Base-by-base conservation (phyloP, 1,140 invertebrate species). In the Sinonovacula constricta region DNA sequence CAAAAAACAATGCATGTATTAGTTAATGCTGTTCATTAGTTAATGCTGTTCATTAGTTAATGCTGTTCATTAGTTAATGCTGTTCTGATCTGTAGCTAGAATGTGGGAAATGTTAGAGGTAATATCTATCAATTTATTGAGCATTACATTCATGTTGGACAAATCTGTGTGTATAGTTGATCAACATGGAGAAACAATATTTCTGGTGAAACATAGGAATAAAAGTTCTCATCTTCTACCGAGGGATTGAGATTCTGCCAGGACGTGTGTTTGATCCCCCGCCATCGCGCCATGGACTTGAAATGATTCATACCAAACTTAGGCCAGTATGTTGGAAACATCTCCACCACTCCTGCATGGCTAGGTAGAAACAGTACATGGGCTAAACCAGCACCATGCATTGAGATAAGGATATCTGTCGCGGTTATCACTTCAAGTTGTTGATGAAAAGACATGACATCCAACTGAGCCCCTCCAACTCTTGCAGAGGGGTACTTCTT, bases 331-430 rank as follows among this genome's bases (percentile, higher is more conserved):
- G 56, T 71, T 0, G 89, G 87, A 53, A 93, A 97, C 94, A 99
- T 88, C 93, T 99, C 98, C 92, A 99, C 97, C 28, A 99, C 93
- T 34, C 94, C 95, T 28, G 95, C 97, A 96, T 97, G 98, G 89
- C 97, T 95, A 0, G 98, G 98, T 81, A 99, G 91, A 91, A 99
- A 99, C 62, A 99, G 91, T 28, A 97, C 90, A 92, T 99, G 97
- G 0, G 97, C 97, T 18, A 99, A 89, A 0, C 98, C 98, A 74
- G 98, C 97, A 24, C 98, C 98, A 91, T 99, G 98, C 92, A 99
- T 98, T 28, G 98, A 97, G 86, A 99, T 95, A 67, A 99, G 94
- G 77, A 99, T 94, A 91, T 99, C 97, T 0, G 96, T 94, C 83
- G 97, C 96, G 39, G 81, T 49, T 18, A 90, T 83, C 0, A 81